These are phyloP conservation scores for Pimephales promelas DNA, from an alignment of 2,113 vertebrate species.

Conservation along the genomic window DNA sequence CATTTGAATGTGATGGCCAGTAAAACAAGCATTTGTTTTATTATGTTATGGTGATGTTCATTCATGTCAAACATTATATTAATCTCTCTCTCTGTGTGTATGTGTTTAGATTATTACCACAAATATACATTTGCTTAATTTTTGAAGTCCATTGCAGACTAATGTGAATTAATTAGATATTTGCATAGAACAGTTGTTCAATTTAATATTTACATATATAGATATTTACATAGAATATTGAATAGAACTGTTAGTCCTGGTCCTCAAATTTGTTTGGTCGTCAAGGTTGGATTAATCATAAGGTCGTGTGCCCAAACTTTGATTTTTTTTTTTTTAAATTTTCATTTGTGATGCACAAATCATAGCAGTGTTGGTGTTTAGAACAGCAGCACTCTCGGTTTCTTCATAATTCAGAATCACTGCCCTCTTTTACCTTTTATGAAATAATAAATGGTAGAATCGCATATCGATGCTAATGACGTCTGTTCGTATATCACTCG, in stretches of 20 bases:
- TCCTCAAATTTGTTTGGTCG: background rate
- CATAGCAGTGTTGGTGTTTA: background rate
- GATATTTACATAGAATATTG: no score
- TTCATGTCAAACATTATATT: background rate
- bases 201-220: background rate
- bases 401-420: background rate
- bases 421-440: slow-evolving; percentile 5
- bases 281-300: background rate
- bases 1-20: background rate
- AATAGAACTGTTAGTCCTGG: background rate
- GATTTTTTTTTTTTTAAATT: no score
- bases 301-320: background rate
- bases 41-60: background rate
- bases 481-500: slow-evolving; percentile 14
- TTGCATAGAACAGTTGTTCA: background rate
- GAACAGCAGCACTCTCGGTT: background rate
- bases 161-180: background rate
- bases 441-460: slow-evolving; percentile 23
- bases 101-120: slow-evolving; percentile 5
- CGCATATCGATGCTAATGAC: slow-evolving; percentile 28
- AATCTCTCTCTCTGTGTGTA: background rate
- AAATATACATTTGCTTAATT: background rate
- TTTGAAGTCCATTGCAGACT: background rate
- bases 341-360: background rate
- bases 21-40: background rate